A percentile compares a stretch with the other conserved stretches of the same genome.
phyloP scores from a whole-genome alignment of 2,888 invertebrate species.

The Leistus spinibarbis region DNA sequence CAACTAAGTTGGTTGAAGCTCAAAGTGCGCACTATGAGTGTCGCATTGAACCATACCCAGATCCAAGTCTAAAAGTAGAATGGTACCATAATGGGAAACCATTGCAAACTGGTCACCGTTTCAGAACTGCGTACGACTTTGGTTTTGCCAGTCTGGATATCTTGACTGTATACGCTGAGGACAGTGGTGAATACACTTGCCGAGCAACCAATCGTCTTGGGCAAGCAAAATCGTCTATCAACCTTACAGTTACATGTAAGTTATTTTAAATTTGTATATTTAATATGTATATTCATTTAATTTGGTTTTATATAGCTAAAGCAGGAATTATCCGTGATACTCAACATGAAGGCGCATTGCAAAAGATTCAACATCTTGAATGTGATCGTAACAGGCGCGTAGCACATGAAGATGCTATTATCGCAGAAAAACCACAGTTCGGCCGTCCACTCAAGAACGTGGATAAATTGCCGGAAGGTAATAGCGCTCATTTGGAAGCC shows the following conservation, averaged over 20 bases:
- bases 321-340: slow-evolving; percentile 87
- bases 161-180: slow-evolving; percentile 90
- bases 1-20: slow-evolving; percentile 81
- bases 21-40: slow-evolving; percentile 94
- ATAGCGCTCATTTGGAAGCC: slow-evolving; percentile 89
- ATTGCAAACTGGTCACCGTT: slow-evolving; percentile 85
- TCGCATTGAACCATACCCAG: slow-evolving; percentile 90
- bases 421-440: slow-evolving; percentile 87
- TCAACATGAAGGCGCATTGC: slow-evolving; percentile 89
- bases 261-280: slow-evolving; percentile 44
- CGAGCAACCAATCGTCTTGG: slow-evolving; percentile 86
- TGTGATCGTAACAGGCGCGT: slow-evolving; percentile 78
- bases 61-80: slow-evolving; percentile 85
- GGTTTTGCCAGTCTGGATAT: slow-evolving; percentile 97
- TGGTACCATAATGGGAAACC: slow-evolving; percentile 95
- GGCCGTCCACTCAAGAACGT: slow-evolving; percentile 85
- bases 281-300: not conserved
- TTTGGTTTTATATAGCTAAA: slow-evolving; percentile 64
- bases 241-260: slow-evolving; percentile 81
- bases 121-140: slow-evolving; percentile 93
- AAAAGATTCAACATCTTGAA: slow-evolving; percentile 92
- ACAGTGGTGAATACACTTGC: slow-evolving; percentile 91
- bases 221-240: slow-evolving; percentile 80
- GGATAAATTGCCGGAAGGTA: slow-evolving; percentile 84
- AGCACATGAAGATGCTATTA: slow-evolving; percentile 73